Evolutionary conservation across 2,797 vertebrate genomes (phyloP).

Genomic region (Cyclura pinguis): DNA sequence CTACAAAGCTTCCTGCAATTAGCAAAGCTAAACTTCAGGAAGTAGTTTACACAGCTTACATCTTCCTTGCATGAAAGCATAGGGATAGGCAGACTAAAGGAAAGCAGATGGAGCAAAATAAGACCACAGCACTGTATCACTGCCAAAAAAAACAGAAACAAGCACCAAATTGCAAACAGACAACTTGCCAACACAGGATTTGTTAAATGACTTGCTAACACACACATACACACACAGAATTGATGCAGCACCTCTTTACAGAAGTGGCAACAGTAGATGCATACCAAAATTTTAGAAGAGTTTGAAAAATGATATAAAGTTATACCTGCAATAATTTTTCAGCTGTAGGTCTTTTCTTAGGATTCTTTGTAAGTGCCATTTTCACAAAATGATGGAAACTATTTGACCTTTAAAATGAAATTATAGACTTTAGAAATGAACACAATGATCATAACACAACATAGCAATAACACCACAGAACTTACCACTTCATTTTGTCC

Average conservation of each 20-base stretch:
- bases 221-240: no score
- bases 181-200: no score
- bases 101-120: not conserved
- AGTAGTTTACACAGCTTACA: no score
- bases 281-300: not conserved
- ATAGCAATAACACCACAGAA: conserved; percentile 50
- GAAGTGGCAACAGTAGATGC: not conserved
- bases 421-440: conserved; percentile 40
- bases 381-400: conserved; percentile 99
- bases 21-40: not conserved
- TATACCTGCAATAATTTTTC: conserved; percentile 95
- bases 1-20: not conserved
- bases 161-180: not conserved
- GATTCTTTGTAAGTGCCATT: conserved; percentile 95
- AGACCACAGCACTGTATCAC: not conserved
- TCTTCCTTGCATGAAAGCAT: not conserved
- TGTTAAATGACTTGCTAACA: no score
- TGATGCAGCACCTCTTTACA: not conserved
- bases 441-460: not conserved
- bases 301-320: conserved; percentile 25
- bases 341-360: conserved; percentile 95
- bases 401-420: conserved; percentile 88
- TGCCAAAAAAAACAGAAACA: not conserved
- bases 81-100: not conserved
- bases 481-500: conserved; percentile 96